Conservation (phyloP, 2,797 vertebrate genomes). For the Falco berigora region DNA sequence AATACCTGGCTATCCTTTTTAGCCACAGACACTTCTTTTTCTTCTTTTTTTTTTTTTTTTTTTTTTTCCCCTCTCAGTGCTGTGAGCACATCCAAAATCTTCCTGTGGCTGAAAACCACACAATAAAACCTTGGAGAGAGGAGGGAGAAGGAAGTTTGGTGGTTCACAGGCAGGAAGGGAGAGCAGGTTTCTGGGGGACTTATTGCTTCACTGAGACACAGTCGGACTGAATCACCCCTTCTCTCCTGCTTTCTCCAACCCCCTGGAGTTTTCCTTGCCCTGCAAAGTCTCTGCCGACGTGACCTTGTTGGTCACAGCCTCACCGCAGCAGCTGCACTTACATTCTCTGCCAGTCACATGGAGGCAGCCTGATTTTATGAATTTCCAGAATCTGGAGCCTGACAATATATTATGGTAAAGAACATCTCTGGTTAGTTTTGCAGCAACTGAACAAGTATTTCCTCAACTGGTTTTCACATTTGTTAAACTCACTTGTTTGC, state of each 20-base stretch:
- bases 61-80: background rate
- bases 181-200: background rate
- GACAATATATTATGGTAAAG: fast-evolving
- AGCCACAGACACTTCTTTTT: background rate
- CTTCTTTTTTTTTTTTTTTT: too few relatives aligned
- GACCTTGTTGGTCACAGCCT: background rate
- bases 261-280: background rate
- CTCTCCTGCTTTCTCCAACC: background rate
- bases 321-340: background rate
- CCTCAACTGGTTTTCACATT: background rate
- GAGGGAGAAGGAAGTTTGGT: background rate
- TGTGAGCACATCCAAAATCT: constrained; percentile 8
- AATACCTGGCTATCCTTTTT: background rate
- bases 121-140: background rate
- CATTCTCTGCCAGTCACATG: background rate
- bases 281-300: background rate
- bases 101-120: constrained; percentile 32
- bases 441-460: background rate
- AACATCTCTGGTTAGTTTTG: background rate
- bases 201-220: background rate
- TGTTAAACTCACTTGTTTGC: background rate
- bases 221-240: background rate
- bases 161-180: background rate
- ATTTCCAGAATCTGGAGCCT: background rate
- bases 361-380: background rate